These are phyloP conservation scores for Puntigrus tetrazona DNA, from an alignment of 2,113 vertebrate species.

Conservation along the genomic window DNA sequence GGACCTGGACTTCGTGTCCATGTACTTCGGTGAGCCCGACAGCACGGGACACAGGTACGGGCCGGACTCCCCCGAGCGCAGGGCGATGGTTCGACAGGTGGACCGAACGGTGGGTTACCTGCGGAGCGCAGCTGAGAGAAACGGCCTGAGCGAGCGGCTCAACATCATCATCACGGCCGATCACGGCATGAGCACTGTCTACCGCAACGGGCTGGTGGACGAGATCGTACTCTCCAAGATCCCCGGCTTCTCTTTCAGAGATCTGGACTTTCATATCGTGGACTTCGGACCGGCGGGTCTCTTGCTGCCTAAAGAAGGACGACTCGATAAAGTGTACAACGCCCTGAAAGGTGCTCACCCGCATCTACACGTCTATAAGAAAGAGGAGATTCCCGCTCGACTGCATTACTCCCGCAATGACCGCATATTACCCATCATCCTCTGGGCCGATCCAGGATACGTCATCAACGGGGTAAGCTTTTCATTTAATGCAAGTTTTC, in stretches of 20 bases:
- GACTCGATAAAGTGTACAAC: conserved; percentile 80
- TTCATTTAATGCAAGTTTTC: neutral
- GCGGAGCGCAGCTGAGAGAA: conserved; percentile 60
- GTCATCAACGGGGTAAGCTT: conserved; percentile 88
- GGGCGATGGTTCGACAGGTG: conserved; percentile 81
- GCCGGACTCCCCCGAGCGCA: conserved; percentile 80
- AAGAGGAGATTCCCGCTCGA: conserved; percentile 77
- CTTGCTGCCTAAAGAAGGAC: conserved; percentile 83
- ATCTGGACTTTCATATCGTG: conserved; percentile 71
- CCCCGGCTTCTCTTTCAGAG: conserved; percentile 75
- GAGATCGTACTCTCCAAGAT: conserved; percentile 76
- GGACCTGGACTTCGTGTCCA: conserved; percentile 81
- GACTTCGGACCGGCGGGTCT: conserved; percentile 85
- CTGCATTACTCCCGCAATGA: conserved; percentile 78
- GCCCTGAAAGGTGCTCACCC: conserved; percentile 81
- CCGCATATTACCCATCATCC: conserved; percentile 81
- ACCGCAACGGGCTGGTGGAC: conserved; percentile 55
- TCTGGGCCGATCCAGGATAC: conserved; percentile 83
- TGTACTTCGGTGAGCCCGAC: conserved; percentile 92
- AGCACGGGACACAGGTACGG: conserved; percentile 81
- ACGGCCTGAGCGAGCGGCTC: conserved; percentile 68
- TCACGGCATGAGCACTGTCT: conserved; percentile 85
- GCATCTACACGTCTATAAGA: conserved; percentile 84
- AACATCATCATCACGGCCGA: conserved; percentile 87
- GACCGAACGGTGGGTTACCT: conserved; percentile 87